Conservation (phyloP, 2,888 invertebrate species). For the Aspidiotus destructor region DNA sequence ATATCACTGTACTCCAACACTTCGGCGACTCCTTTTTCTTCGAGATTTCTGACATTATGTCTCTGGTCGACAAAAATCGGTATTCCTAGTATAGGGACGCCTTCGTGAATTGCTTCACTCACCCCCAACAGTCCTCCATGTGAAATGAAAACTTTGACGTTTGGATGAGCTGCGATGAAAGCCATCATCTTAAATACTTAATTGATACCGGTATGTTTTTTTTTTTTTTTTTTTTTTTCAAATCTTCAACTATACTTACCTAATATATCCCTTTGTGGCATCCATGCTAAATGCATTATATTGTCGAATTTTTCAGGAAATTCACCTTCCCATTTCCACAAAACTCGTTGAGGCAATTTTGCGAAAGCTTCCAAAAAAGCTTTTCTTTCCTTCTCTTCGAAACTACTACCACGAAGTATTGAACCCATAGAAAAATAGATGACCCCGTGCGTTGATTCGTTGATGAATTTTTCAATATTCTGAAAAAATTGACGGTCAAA, state of each 20-base stretch:
- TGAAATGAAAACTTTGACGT: too few species aligned
- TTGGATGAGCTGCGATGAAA: too few species aligned
- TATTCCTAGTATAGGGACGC: too few species aligned
- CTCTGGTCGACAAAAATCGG: too few species aligned
- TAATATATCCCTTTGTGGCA: slow-evolving; percentile 68
- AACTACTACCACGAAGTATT: slow-evolving; percentile 31
- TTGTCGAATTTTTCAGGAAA: slow-evolving; percentile 40
- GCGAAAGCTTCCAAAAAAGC: slow-evolving; percentile 53
- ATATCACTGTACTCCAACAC: too few species aligned
- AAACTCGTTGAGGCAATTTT: slow-evolving; percentile 55
- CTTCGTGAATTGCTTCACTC: too few species aligned
- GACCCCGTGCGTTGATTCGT: slow-evolving; percentile 34
- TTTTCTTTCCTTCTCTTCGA: slow-evolving; percentile 36
- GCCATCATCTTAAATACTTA: too few species aligned
- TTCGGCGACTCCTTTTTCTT: too few species aligned
- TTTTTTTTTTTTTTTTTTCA: too few species aligned
- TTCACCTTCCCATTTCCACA: slow-evolving; percentile 68
- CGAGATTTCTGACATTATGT: too few species aligned
- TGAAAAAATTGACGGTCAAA: background rate
- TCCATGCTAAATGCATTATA: slow-evolving; percentile 54
- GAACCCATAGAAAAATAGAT: slow-evolving; percentile 35
- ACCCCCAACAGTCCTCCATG: too few species aligned
- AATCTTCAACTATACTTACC: slow-evolving; percentile 44
- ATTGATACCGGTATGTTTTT: too few species aligned
- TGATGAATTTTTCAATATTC: slow-evolving; percentile 34